Evolutionary conservation across 2,797 vertebrate species (phyloP), one percentile per base, ranked within the genome.

Genomic region (Argyrosomus regius): DNA sequence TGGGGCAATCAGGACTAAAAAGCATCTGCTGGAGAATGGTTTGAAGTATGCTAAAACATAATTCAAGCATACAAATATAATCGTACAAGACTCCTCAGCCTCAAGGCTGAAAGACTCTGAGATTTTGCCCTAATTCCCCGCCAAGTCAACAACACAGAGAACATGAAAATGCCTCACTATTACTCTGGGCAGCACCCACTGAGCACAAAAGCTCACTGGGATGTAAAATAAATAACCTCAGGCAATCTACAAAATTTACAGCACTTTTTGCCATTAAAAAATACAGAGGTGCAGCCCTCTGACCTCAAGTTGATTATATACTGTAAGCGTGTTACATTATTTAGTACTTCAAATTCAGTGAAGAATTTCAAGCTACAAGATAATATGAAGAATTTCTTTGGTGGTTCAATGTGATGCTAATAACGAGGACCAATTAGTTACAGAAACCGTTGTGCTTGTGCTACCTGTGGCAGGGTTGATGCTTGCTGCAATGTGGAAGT

Each of bases 401-500:
- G 13, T 39, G 13, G 10, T 50, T 71, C 17, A 58, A 54, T 12
- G 45, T 20, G 2, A 76, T 43, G 20, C 20, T 24, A 10, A 18
- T 48, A 16, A 77, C 1, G 5, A 45, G 0, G 20, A 64, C 31
- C 48, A 65, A 14, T 1, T 12, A 12, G 35, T 43, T 8, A n/a
- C 0, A 59, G 28, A 35, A 54, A 57, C 3, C 0, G 7, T 16
- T 18, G 28, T n/a, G 63, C 49, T 61, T 8, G 5, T 74, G 71
- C 85, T 78, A 99, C 98, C 98, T 95, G 98, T 99, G 64, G 97
- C 97, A 78, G 98, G 98, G 91, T 99, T 99, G 90, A 99, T 99
- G 94, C 98, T 99, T 91, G 98, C 98, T 76, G 98, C 98, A 60
- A 99, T 99, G 89, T 99, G 98, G 89, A 99, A 99, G 93, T 99